Percentiles rank a stretch among this genome's conserved stretches.
Evolutionary conservation across 2,113 vertebrate genomes (phyloP).

Genomic region (Casuarius casuarius): DNA sequence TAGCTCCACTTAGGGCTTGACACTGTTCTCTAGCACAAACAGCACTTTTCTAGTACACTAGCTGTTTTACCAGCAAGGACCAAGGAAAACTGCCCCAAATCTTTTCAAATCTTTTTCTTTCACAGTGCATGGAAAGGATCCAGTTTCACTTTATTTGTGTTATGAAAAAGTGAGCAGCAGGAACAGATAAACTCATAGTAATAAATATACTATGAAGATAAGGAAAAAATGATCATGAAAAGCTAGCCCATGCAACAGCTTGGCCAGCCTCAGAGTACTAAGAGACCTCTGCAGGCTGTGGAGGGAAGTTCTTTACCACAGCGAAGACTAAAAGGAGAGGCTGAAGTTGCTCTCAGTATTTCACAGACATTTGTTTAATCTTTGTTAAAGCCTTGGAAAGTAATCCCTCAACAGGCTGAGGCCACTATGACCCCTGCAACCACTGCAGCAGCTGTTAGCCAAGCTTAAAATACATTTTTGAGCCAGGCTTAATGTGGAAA

Average conservation of each 20-base stretch:
- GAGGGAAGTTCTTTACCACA: neutral
- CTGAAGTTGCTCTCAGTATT: neutral
- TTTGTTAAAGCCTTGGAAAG: neutral
- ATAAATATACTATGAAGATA: neutral
- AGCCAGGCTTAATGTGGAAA: neutral
- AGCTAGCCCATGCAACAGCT: neutral
- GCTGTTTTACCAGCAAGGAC: neutral
- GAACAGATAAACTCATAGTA: slow-evolving; percentile 19
- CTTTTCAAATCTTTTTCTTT: neutral
- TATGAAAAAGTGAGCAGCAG: slow-evolving; percentile 8
- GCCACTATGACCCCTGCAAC: neutral
- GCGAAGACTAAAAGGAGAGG: neutral
- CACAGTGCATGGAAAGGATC: neutral
- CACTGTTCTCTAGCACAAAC: neutral
- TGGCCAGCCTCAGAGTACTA: neutral
- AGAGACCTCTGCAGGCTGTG: slow-evolving; percentile 61
- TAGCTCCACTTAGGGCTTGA: neutral
- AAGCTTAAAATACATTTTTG: neutral
- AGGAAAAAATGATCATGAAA: neutral
- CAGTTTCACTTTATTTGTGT: neutral
- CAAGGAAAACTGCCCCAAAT: neutral
- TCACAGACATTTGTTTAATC: neutral
- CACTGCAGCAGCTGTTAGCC: neutral
- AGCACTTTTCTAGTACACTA: neutral
- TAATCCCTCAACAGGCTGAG: neutral